phyloP scores from a whole-genome alignment of 1,140 invertebrate species.

The Stegodyphus dumicola region DNA sequence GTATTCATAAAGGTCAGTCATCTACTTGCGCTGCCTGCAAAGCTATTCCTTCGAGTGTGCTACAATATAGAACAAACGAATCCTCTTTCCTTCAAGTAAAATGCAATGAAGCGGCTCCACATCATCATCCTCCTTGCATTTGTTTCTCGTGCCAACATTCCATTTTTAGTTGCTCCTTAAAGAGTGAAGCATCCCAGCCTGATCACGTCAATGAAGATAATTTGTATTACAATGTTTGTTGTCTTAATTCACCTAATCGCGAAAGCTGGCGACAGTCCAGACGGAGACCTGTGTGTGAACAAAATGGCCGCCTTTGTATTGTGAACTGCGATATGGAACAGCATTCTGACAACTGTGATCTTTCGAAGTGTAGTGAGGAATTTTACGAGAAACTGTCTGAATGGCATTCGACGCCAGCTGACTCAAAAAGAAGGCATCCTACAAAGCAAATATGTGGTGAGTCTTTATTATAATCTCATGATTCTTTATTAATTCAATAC shows the following conservation, averaged over 20 bases:
- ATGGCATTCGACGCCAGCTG: conserved; percentile 1
- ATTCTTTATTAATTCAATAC: too few species aligned
- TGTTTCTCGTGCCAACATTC: conserved; percentile 46
- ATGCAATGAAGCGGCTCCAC: conserved; percentile 27
- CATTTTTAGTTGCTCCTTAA: conserved; percentile 25
- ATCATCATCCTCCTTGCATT: conserved; percentile 47
- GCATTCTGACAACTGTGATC: neutral
- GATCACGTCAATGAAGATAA: neutral
- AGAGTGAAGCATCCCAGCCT: too few species aligned
- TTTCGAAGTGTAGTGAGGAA: neutral
- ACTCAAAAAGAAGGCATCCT: neutral
- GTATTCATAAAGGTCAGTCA: conserved; percentile 26
- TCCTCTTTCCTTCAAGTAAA: conserved; percentile 27
- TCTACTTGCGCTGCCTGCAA: conserved; percentile 49
- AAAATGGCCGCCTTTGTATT: conserved; percentile 44
- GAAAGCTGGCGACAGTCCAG: conserved; percentile 49
- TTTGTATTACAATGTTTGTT: conserved; percentile 43
- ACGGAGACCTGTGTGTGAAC: conserved; percentile 39
- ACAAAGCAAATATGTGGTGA: too few species aligned
- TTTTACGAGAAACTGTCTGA: conserved; percentile 13
- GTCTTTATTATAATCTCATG: too few species aligned
- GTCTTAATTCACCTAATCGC: conserved; percentile 24
- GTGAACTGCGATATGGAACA: conserved; percentile 51
- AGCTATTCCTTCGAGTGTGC: conserved; percentile 17
- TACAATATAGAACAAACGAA: neutral